phyloP scores from a whole-genome alignment of 1,140 invertebrate genomes.

The Physella acuta region DNA sequence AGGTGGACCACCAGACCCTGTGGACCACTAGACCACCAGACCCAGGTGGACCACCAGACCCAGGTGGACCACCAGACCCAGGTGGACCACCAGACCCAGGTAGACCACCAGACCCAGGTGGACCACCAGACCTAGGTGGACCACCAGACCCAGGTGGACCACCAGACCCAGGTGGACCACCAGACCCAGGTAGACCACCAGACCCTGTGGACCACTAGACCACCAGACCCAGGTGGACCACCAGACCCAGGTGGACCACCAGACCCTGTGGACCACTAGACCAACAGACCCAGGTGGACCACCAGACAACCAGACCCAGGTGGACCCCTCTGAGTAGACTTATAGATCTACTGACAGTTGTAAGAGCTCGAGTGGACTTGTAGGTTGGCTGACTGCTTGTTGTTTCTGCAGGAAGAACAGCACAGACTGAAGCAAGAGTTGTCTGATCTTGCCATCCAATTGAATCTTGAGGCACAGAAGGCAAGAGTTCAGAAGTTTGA shows the following conservation, averaged over 20 bases:
- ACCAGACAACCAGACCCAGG: neutral
- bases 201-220: no score
- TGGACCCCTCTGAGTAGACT: neutral
- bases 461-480: slow-evolving; percentile 56
- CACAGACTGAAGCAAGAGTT: slow-evolving; percentile 49
- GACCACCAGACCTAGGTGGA: no score
- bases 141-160: no score
- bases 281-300: neutral
- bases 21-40: no score
- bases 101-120: no score
- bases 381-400: neutral
- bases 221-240: no score
- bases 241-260: neutral
- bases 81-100: no score
- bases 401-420: slow-evolving; percentile 44
- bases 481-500: slow-evolving; percentile 41
- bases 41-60: no score
- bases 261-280: neutral
- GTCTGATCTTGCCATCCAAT: slow-evolving; percentile 50
- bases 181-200: no score
- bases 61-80: no score
- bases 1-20: no score
- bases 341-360: neutral
- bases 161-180: no score
- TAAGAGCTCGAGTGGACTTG: neutral